Evolutionary conservation across 2,888 invertebrate species (phyloP), one percentile per base, ranked within the genome.

Genomic region (Protodeltote pygarga): DNA sequence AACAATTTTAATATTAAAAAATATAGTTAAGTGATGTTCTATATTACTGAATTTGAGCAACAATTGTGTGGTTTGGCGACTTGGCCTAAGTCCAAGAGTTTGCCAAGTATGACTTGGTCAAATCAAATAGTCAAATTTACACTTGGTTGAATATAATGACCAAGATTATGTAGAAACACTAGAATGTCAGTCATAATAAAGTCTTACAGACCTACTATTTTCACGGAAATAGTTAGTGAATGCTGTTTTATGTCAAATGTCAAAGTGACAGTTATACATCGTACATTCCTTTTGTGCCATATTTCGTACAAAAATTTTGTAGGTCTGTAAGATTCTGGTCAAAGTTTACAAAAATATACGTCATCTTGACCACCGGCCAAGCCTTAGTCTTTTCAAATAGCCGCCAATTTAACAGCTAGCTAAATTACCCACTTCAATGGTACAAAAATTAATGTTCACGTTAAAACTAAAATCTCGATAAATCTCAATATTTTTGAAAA

Each of bases 41-140:
- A 58, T 57, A 57, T 54, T 55, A 55, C 37, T 60, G 68, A 76
- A 71, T 79, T 83, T 84, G 83, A 81, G 82, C 85, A 67, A 69
- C 29, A 58, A 41, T 58, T 57, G 24, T 54, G 34, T 48, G 40
- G 54, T 32, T 39, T 23, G 9, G 5, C 9, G 10, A 58, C 46
- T 58, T 64, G 61, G 49, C 59, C 25, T 0, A 3, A 17, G 2
- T 25, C 3, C 14, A 9, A 20, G 31, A 27, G 39, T 39, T 47
- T 33, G 38, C 38, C 28, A 51, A 55, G 28, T 34, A 13, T 19
- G 29, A 24, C 13, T 29, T 15, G 32, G 24, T 41, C 44, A 35
- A 49, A 40, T 38, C 46, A 32, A 37, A 10, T 11, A 25, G 13
- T 10, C 24, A 40, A 25, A 9, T 24, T 20, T 5, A 24, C 10